phyloP scores from a whole-genome alignment of 2,888 invertebrate species.

The Euclidia mi region DNA sequence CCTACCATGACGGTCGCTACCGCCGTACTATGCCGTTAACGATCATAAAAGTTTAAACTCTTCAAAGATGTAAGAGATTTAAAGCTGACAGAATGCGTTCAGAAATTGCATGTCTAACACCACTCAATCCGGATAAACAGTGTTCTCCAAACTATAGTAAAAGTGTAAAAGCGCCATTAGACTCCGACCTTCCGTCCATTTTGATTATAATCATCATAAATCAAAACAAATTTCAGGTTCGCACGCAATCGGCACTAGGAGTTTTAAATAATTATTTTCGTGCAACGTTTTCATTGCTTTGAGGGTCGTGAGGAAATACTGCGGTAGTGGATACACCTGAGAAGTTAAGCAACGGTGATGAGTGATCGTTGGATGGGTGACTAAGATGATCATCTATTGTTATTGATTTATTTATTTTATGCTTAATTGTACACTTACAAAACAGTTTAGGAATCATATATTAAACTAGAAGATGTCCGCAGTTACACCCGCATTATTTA shows the following conservation, averaged over 20 bases:
- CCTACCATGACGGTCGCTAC: too few species aligned
- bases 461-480: too few species aligned
- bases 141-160: conserved; percentile 16
- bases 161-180: conserved; percentile 41
- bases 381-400: too few species aligned
- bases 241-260: conserved; percentile 43
- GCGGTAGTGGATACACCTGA: neutral
- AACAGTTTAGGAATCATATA: too few species aligned
- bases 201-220: conserved; percentile 49
- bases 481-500: too few species aligned
- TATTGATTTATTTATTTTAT: too few species aligned
- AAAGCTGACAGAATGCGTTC: too few species aligned
- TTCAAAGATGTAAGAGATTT: too few species aligned
- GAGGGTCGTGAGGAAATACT: neutral
- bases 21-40: too few species aligned
- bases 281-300: conserved; percentile 5
- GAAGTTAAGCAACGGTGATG: neutral
- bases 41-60: too few species aligned
- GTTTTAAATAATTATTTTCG: conserved; percentile 17
- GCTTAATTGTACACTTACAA: too few species aligned
- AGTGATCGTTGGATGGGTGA: neutral
- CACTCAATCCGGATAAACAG: conserved; percentile 23
- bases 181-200: conserved; percentile 35
- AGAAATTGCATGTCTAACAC: conserved; percentile 17
- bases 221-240: conserved; percentile 45